Evolutionary conservation across 2,113 vertebrate genomes (phyloP).

Genomic region (Patagioenas fasciata): DNA sequence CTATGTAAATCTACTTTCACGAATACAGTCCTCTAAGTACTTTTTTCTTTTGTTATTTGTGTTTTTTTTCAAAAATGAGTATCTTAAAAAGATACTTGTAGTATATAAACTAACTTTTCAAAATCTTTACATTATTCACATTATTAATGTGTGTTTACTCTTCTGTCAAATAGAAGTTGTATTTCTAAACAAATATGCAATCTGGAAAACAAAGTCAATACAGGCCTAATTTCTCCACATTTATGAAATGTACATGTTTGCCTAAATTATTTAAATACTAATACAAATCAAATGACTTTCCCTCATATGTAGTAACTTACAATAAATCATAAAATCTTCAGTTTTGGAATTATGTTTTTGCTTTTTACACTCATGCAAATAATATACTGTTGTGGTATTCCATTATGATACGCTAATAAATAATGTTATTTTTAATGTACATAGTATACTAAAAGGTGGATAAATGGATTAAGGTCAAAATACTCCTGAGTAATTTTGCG

Average conservation of each 20-base stretch:
- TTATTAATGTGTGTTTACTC: background rate
- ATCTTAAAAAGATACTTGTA: background rate
- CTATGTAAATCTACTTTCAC: background rate
- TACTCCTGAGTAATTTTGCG: background rate
- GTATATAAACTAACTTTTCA: background rate
- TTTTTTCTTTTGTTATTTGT: background rate
- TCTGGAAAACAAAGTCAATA: background rate
- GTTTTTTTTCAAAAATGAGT: background rate
- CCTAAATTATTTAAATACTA: background rate
- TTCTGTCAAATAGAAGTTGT: background rate
- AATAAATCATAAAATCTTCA: background rate
- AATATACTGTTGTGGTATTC: background rate
- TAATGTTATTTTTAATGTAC: background rate
- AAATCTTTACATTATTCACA: background rate
- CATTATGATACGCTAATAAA: background rate
- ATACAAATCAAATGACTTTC: background rate
- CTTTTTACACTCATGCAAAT: conserved; percentile 1
- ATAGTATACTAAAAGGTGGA: background rate
- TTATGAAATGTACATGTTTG: background rate
- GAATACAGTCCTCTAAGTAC: background rate
- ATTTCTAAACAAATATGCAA: background rate
- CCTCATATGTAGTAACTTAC: background rate
- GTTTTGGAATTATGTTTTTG: background rate
- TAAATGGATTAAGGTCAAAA: conserved; percentile 5
- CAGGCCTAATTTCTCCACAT: background rate